Conservation (phyloP, 2,797 vertebrate species). For the Zenarchopterus dispar region DNA sequence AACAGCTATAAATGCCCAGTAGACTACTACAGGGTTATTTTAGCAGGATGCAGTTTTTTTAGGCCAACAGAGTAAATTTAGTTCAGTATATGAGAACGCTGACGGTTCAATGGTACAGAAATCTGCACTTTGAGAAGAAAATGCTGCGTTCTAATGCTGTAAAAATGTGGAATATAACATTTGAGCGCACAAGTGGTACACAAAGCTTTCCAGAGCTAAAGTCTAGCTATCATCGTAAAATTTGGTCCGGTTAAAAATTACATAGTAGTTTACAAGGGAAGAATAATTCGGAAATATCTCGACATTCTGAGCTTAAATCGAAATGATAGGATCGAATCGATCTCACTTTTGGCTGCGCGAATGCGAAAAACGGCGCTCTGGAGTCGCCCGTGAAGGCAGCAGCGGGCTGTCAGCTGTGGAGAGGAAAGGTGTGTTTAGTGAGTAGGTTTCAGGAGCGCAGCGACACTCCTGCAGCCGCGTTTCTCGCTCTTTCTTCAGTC, state of each 20-base stretch:
- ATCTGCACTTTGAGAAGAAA: conserved; percentile 37
- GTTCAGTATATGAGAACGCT: background rate
- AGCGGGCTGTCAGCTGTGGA: conserved; percentile 61
- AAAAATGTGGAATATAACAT: conserved; percentile 6
- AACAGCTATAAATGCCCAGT: no score
- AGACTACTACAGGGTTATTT: no score
- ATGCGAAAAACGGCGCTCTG: background rate
- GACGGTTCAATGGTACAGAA: conserved; percentile 18
- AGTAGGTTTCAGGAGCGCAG: conserved; percentile 57
- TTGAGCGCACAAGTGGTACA: background rate
- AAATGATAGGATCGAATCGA: background rate
- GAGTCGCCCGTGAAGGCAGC: conserved; percentile 55
- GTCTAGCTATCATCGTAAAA: no score
- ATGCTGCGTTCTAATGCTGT: conserved; percentile 25
- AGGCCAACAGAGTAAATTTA: background rate
- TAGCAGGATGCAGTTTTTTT: background rate
- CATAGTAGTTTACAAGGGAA: no score
- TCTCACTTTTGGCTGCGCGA: no score
- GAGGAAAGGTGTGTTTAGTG: conserved; percentile 75
- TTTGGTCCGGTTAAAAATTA: no score
- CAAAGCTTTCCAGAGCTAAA: no score
- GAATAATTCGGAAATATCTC: no score
- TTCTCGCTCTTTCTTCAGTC: conserved; percentile 34
- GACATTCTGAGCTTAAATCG: background rate
- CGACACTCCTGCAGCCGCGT: conserved; percentile 39